Percentiles rank a stretch among this genome's conserved stretches.
These are phyloP conservation scores for Armadillidium nasatum DNA, from an alignment of 1,140 invertebrate genomes.

Conservation along the genomic window DNA sequence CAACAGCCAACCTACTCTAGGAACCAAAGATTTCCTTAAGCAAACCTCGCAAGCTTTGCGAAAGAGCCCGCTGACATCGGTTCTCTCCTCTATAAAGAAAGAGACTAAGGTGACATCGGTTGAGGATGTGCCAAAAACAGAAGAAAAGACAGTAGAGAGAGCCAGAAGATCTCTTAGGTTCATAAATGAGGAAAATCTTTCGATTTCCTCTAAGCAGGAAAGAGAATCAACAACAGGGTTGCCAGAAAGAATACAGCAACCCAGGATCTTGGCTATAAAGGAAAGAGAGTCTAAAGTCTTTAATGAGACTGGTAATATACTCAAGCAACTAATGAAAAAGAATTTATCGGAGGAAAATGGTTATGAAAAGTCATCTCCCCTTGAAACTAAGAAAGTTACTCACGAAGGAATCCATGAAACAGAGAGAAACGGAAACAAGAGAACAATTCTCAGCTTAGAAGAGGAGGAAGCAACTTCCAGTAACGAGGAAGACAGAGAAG, in stretches of 20 bases:
- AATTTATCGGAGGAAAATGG: not conserved
- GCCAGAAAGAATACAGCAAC: not conserved
- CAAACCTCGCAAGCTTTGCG: conserved; percentile 33
- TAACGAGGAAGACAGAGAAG: conserved; percentile 30
- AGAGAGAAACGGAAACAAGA: conserved; percentile 14
- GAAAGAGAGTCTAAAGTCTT: conserved; percentile 27
- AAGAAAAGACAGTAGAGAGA: conserved; percentile 13
- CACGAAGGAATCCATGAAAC: conserved; percentile 7
- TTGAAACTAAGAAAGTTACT: not conserved
- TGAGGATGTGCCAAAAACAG: conserved; percentile 25
- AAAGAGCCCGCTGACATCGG: conserved; percentile 33
- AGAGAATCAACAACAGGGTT: not conserved
- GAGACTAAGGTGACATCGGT: conserved; percentile 24
- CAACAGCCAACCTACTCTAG: conserved; percentile 30
- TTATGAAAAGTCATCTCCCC: not conserved
- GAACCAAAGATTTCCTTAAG: conserved; percentile 26
- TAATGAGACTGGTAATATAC: conserved; percentile 32
- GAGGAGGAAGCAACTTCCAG: not conserved
- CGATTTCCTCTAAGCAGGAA: not conserved
- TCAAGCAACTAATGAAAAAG: conserved; percentile 38
- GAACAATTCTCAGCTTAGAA: not conserved
- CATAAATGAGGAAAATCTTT: conserved; percentile 3
- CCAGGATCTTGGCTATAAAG: conserved; percentile 15
- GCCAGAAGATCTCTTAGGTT: conserved; percentile 34
- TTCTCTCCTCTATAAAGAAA: conserved; percentile 36